phyloP scores from a whole-genome alignment of 2,888 invertebrate genomes.

The Meloe dianella region DNA sequence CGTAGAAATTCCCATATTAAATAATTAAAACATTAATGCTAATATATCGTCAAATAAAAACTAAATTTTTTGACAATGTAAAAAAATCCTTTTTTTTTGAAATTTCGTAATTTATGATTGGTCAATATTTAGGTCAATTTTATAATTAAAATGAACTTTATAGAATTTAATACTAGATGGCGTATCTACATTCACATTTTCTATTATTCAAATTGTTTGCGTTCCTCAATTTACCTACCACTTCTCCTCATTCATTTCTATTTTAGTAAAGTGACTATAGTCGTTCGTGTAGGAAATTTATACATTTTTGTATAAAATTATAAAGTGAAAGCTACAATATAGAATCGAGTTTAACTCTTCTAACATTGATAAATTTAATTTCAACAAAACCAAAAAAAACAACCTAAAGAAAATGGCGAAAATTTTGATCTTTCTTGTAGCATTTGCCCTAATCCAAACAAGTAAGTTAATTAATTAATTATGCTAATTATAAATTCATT shows the following conservation, averaged over 20 bases:
- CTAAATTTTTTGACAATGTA: too few species aligned
- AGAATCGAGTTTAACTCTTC: neutral
- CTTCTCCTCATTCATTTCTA: slow-evolving; percentile 1
- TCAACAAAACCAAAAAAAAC: too few species aligned
- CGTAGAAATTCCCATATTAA: too few species aligned
- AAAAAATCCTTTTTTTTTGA: too few species aligned
- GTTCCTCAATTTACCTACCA: neutral
- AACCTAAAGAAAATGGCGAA: slow-evolving; percentile 16
- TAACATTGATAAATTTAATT: neutral
- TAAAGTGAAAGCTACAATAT: neutral
- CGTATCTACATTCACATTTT: neutral
- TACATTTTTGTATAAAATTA: neutral
- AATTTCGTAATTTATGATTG: too few species aligned
- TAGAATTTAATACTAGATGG: neutral
- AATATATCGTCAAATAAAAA: too few species aligned
- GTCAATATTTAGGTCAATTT: too few species aligned
- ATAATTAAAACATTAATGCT: too few species aligned
- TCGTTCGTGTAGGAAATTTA: neutral
- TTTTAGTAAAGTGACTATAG: slow-evolving; percentile 11
- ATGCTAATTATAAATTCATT: neutral
- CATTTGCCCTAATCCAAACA: slow-evolving; percentile 19
- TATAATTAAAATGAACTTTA: too few species aligned
- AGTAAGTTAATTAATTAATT: slow-evolving; percentile 17
- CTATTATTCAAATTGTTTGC: neutral
- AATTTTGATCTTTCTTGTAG: slow-evolving; percentile 17